phyloP scores from a whole-genome alignment of 2,797 vertebrate species.

The Pteronotus mesoamericanus region DNA sequence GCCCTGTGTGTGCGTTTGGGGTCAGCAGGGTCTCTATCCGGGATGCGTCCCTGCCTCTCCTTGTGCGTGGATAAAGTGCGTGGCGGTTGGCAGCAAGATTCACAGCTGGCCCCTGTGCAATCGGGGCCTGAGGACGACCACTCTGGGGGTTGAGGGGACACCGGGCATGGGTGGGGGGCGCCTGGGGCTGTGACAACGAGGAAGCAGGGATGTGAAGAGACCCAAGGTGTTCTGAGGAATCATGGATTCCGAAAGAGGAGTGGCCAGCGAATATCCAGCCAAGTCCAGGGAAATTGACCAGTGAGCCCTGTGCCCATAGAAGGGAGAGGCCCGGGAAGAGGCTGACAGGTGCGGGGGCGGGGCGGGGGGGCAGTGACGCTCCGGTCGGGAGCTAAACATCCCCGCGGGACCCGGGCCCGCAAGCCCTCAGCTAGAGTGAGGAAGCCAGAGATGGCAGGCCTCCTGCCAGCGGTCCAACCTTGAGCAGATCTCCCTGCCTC shows the following conservation, averaged over 20 bases:
- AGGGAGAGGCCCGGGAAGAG: neutral
- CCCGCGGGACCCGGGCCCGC: neutral
- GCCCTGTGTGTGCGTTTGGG: neutral
- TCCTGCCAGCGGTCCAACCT: neutral
- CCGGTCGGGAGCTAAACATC: too few species aligned
- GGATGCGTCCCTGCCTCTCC: neutral
- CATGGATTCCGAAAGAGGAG: neutral
- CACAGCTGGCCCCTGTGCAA: neutral
- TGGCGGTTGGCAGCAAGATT: neutral
- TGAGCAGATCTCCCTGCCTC: neutral
- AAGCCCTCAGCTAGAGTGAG: neutral
- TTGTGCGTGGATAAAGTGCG: neutral
- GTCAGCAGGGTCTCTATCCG: neutral
- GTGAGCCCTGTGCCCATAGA: neutral
- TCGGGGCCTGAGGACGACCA: neutral
- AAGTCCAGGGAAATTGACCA: neutral
- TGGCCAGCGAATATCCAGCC: neutral
- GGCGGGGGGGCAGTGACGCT: accelerated
- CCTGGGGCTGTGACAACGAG: neutral
- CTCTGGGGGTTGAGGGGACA: neutral
- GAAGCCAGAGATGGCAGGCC: neutral
- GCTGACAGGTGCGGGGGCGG: neutral
- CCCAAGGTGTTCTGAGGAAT: neutral
- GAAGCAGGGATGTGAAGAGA: neutral
- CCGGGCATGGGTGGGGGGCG: accelerated